These are phyloP conservation scores for Falco novaeseelandiae DNA, from an alignment of 2,797 vertebrate genomes.

Conservation along the genomic window DNA sequence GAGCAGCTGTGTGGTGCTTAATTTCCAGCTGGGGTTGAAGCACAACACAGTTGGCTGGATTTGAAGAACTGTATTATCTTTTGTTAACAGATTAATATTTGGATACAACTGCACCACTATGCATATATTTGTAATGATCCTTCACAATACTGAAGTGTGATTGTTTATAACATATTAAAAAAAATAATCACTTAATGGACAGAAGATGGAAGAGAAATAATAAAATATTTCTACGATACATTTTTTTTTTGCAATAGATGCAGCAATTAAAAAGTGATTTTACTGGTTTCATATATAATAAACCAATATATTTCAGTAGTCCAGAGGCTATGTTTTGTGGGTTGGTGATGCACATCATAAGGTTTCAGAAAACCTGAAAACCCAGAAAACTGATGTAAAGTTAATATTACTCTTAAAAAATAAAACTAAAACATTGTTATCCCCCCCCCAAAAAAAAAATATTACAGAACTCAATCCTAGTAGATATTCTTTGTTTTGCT, in stretches of 20 bases:
- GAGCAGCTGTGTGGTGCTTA: too few relatives aligned
- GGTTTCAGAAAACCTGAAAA: not conserved
- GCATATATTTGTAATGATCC: not conserved
- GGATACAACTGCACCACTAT: not conserved
- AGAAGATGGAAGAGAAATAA: not conserved
- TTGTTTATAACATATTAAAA: accelerated
- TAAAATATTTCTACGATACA: not conserved
- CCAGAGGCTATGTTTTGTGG: not conserved
- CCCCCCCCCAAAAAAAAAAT: not conserved
- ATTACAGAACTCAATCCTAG: not conserved
- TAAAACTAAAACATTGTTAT: not conserved
- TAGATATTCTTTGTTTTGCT: not conserved
- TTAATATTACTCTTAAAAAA: not conserved
- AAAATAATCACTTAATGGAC: not conserved
- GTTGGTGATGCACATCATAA: not conserved
- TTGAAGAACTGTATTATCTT: not conserved
- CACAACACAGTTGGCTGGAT: not conserved
- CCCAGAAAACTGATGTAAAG: not conserved
- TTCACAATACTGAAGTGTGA: not conserved
- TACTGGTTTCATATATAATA: not conserved
- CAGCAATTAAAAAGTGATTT: not conserved
- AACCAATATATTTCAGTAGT: not conserved
- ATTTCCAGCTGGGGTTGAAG: too few relatives aligned
- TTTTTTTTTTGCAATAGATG: not conserved
- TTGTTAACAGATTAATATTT: not conserved